phyloP scores from a whole-genome alignment of 2,888 invertebrate species.

The Melanchra persicariae region DNA sequence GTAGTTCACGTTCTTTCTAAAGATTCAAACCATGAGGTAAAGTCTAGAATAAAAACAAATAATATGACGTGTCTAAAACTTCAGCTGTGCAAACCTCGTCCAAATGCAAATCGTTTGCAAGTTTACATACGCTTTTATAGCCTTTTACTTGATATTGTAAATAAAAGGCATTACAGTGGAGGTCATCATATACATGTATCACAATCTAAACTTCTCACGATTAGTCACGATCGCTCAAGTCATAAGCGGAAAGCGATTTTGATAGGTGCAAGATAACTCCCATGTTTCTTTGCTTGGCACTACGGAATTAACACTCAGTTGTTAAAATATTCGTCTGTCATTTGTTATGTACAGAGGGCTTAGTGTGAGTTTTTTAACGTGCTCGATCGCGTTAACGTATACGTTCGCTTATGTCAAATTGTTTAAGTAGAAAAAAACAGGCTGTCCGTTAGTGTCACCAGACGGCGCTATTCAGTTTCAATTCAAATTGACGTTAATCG shows the following conservation, averaged over 20 bases:
- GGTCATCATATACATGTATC: slow-evolving; percentile 67
- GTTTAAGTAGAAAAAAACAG: too few species aligned
- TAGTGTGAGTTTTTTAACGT: too few species aligned
- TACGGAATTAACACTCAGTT: too few species aligned
- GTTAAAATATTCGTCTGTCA: too few species aligned
- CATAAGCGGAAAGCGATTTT: slow-evolving; percentile 22
- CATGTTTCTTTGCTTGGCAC: too few species aligned
- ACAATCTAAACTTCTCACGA: slow-evolving; percentile 57
- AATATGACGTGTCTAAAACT: slow-evolving; percentile 7
- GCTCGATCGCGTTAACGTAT: too few species aligned
- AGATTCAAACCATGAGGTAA: slow-evolving; percentile 17
- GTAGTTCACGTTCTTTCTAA: background rate
- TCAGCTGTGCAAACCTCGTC: background rate
- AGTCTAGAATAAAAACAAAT: slow-evolving; percentile 8
- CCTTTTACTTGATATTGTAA: slow-evolving; percentile 55
- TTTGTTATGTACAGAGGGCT: too few species aligned
- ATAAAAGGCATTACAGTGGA: slow-evolving; percentile 68
- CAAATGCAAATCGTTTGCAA: slow-evolving; percentile 44
- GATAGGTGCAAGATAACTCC: background rate
- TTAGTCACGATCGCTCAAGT: slow-evolving; percentile 27
- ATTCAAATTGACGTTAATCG: too few species aligned
- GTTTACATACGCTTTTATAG: slow-evolving; percentile 56
- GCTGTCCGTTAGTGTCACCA: too few species aligned
- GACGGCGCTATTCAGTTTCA: too few species aligned
- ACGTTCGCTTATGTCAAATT: too few species aligned